Conservation (phyloP, 2,888 invertebrate species). For the Rhagophthalmus giganteus region DNA sequence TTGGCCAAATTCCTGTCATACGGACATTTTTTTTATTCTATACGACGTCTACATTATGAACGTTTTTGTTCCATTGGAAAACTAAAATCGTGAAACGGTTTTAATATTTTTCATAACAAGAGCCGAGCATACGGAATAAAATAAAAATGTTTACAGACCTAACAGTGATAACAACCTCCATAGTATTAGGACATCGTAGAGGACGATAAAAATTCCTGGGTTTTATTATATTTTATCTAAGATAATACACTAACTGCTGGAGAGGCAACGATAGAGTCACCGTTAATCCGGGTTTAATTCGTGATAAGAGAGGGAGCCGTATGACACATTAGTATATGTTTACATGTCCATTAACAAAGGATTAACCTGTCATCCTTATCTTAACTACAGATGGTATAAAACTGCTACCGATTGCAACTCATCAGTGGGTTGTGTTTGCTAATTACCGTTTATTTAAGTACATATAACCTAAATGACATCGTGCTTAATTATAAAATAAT, state of each 20-base stretch:
- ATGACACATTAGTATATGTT: constrained; percentile 29
- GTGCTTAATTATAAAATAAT: not conserved
- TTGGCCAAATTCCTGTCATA: too few species aligned
- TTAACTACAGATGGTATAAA: constrained; percentile 30
- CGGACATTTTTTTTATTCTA: too few species aligned
- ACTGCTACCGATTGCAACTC: constrained; percentile 28
- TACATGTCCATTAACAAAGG: constrained; percentile 34
- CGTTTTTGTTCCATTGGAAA: too few species aligned
- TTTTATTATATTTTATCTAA: constrained; percentile 30
- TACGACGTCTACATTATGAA: too few species aligned
- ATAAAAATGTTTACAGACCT: constrained; percentile 15
- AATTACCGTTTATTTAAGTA: constrained; percentile 5
- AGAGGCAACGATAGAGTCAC: constrained; percentile 23
- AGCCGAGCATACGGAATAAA: not conserved
- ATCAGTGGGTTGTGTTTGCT: constrained; percentile 8
- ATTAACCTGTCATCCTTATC: constrained; percentile 35
- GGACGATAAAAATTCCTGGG: constrained; percentile 16
- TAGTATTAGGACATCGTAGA: constrained; percentile 13
- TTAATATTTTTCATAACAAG: too few species aligned
- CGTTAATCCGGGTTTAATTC: constrained; percentile 30
- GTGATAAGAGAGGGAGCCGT: constrained; percentile 28
- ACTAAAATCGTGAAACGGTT: too few species aligned
- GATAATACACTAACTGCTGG: constrained; percentile 26
- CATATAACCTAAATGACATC: too few species aligned
- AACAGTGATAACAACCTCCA: constrained; percentile 16